phyloP scores from a whole-genome alignment of 2,888 invertebrate species.

The Lysandra bellargus region DNA sequence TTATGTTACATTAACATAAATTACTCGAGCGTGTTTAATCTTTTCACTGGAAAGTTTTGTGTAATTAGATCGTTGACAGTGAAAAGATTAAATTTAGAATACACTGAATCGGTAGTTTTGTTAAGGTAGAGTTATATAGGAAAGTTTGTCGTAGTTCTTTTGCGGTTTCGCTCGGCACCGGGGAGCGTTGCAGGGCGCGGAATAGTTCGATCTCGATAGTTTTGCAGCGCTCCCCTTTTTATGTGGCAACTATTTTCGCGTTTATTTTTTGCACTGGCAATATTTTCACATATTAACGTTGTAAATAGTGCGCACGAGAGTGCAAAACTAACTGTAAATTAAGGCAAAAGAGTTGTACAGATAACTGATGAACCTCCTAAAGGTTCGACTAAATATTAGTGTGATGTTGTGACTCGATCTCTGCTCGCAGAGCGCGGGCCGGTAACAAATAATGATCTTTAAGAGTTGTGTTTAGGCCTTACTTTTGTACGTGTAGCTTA shows the following conservation, averaged over 20 bases:
- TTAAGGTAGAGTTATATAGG: slow-evolving; percentile 61
- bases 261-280: slow-evolving; percentile 16
- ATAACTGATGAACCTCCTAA: not conserved
- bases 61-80: slow-evolving; percentile 47
- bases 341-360: slow-evolving; percentile 15
- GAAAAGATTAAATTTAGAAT: slow-evolving; percentile 72
- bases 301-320: slow-evolving; percentile 23
- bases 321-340: slow-evolving; percentile 27
- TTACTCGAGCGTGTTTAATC: slow-evolving; percentile 69
- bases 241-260: slow-evolving; percentile 28
- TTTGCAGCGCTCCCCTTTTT: not conserved
- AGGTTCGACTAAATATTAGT: slow-evolving; percentile 26
- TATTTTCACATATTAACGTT: slow-evolving; percentile 5
- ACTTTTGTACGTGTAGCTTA: slow-evolving; percentile 23
- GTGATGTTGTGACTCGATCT: slow-evolving; percentile 24
- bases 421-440: not conserved
- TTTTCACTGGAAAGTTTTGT: slow-evolving; percentile 60
- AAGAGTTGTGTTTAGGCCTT: slow-evolving; percentile 28
- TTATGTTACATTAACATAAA: slow-evolving; percentile 82
- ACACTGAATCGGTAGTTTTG: slow-evolving; percentile 65
- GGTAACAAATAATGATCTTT: slow-evolving; percentile 27
- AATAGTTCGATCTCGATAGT: slow-evolving; percentile 26
- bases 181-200: slow-evolving; percentile 34
- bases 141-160: slow-evolving; percentile 55
- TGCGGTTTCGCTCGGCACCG: slow-evolving; percentile 53